A percentile compares a stretch with the other conserved stretches of the same genome.
phyloP scores from a whole-genome alignment of 2,888 invertebrate genomes.

The Iselma pallidipennis region DNA sequence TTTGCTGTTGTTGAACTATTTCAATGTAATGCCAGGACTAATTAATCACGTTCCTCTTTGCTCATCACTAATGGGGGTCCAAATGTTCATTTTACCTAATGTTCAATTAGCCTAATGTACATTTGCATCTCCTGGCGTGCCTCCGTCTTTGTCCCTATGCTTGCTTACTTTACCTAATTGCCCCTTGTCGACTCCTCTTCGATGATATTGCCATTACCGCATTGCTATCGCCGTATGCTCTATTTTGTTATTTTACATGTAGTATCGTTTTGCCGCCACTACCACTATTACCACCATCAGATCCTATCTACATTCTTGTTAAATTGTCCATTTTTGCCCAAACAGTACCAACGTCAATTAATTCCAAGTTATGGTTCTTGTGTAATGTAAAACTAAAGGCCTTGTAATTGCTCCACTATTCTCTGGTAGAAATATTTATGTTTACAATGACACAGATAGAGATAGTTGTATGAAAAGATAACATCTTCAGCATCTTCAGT shows the following conservation, averaged over 20 bases:
- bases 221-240: constrained; percentile 34
- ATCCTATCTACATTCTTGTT: constrained; percentile 46
- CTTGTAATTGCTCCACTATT: constrained; percentile 34
- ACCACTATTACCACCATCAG: constrained; percentile 33
- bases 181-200: constrained; percentile 44
- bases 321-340: constrained; percentile 49
- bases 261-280: background rate
- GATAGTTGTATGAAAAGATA: background rate
- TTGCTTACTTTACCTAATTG: constrained; percentile 56
- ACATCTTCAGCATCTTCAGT: background rate
- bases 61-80: constrained; percentile 56
- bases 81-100: constrained; percentile 59
- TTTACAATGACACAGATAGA: background rate
- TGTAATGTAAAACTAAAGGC: constrained; percentile 28
- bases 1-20: constrained; percentile 20
- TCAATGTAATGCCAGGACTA: constrained; percentile 42
- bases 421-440: background rate
- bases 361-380: constrained; percentile 46
- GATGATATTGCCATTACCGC: constrained; percentile 36
- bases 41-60: constrained; percentile 54
- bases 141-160: constrained; percentile 47
- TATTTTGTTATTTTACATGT: constrained; percentile 28
- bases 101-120: constrained; percentile 60
- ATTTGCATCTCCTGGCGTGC: constrained; percentile 54
- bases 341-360: constrained; percentile 48